phyloP scores from a whole-genome alignment of 2,797 vertebrate species.

The Sebastiscus tertius region DNA sequence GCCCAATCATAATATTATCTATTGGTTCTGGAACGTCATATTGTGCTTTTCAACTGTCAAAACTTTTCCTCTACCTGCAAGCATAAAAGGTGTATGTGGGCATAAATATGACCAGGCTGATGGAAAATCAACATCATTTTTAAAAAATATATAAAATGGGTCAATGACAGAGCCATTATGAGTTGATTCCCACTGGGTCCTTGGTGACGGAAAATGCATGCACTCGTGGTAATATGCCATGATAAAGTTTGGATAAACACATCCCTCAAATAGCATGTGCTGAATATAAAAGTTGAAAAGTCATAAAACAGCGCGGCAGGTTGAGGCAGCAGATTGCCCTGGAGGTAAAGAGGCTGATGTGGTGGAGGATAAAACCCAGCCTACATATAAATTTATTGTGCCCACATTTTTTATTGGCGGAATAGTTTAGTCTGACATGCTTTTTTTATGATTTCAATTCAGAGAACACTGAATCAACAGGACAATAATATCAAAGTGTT shows the following conservation, averaged over 20 bases:
- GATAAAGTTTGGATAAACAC: conserved; percentile 29
- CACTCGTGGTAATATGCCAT: background rate
- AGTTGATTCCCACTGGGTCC: background rate
- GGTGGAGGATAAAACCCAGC: background rate
- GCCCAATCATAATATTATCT: conserved; percentile 46
- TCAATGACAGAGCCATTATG: background rate
- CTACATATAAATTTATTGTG: background rate
- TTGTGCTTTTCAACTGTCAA: conserved; percentile 10
- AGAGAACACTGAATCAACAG: background rate
- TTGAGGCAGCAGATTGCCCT: conserved; percentile 43
- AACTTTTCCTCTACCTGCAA: background rate
- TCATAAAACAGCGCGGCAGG: conserved; percentile 31
- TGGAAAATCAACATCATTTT: conserved; percentile 6
- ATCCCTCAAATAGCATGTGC: background rate
- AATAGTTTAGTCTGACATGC: conserved; percentile 20
- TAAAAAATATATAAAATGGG: background rate
- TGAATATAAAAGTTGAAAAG: conserved; percentile 23
- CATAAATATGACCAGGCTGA: background rate
- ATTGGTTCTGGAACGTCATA: background rate
- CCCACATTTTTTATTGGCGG: conserved; percentile 14
- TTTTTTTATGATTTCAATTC: background rate
- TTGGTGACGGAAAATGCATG: background rate
- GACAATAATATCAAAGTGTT: background rate
- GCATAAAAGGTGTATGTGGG: background rate
- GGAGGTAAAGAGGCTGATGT: conserved; percentile 6